phyloP scores from a whole-genome alignment of 2,113 vertebrate genomes.

The Rhea pennata region DNA sequence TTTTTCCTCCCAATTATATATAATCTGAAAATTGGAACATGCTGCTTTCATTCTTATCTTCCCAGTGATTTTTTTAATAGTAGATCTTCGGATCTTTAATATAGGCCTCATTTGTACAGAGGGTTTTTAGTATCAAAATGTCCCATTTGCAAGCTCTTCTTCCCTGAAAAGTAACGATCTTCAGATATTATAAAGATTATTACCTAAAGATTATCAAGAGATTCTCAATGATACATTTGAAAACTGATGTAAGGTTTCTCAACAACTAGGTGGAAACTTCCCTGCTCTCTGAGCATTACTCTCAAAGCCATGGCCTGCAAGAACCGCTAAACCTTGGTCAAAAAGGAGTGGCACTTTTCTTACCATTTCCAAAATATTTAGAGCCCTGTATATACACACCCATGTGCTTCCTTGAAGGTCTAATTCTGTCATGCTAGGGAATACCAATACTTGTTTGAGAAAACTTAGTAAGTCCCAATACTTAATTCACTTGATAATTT shows the following conservation, averaged over 20 bases:
- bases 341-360: no score
- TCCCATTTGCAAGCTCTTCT: background rate
- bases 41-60: background rate
- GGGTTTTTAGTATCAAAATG: slow-evolving; percentile 19
- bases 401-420: no score
- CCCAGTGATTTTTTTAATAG: background rate
- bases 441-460: no score
- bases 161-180: background rate
- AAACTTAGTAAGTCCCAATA: background rate
- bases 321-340: no score
- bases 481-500: background rate
- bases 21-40: background rate
- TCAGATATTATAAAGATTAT: background rate
- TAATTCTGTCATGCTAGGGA: no score
- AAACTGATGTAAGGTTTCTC: background rate
- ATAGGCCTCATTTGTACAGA: slow-evolving; percentile 2
- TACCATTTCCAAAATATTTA: no score
- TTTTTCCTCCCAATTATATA: background rate
- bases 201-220: background rate
- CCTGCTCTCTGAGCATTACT: background rate
- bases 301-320: no score
- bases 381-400: no score
- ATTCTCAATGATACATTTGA: background rate
- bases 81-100: background rate
- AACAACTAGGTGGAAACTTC: background rate